Evolutionary conservation across 2,113 vertebrate genomes (phyloP), one percentile per base, ranked within the genome.

Genomic region (Nothoprocta pentlandii): DNA sequence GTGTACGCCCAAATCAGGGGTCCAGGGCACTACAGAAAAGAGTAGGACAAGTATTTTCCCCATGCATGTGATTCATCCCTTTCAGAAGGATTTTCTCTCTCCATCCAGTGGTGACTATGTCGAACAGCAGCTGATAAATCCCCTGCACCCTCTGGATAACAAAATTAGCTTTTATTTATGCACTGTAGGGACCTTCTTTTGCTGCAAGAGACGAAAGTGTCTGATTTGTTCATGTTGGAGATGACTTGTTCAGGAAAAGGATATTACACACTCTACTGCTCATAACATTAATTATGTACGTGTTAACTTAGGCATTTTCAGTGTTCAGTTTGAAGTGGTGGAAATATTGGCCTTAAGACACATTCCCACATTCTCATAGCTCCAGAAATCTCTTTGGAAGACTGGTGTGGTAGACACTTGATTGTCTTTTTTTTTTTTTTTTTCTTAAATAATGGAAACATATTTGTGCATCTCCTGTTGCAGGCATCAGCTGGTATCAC

Each of bases 61-160:
- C 28, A 4, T 20, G 20, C 42, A 15, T 20, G 41, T 15, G 61
- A 71, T 63, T 74, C 64, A 78, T 0, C 0, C 0, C 44, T 30
- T 49, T 46, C 4, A 5, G 56, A 0, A 12, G 53, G 67, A 68
- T 21, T 32, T 54, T 74, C 41, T 77, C 71, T 67, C 90, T 49
- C 85, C 92, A 87, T 58, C 58, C 90, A 85, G 75, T 1, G 17
- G 81, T 12, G 70, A 51, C 39, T 73, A 62, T 53, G 16, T 7
- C 39, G 41, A 89, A 92, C 39, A 94, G 85, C 87, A 42, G 67
- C 46, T 89, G 74, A 71, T 13, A 44, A 81, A 87, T 34, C 67
- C 69, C 58, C 75, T 64, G 58, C 79, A 71, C 32, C 56, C 10
- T 42, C 78, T 36, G 67, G 62, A 12, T 7, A 53, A n/a, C 16